These are phyloP conservation scores for Heliconius ethilla DNA, from an alignment of 2,888 invertebrate genomes.

Conservation along the genomic window DNA sequence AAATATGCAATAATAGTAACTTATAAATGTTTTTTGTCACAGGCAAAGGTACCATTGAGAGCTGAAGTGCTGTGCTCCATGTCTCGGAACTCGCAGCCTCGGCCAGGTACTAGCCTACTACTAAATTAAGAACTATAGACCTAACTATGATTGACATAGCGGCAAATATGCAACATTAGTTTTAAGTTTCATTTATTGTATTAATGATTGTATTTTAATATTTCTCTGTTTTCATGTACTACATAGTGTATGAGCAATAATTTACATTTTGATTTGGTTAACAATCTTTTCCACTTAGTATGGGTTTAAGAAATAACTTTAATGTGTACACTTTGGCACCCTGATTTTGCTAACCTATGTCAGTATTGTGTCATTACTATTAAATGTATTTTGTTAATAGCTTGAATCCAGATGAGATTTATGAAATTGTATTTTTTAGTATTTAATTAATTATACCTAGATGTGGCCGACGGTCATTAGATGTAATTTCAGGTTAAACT, in stretches of 20 bases:
- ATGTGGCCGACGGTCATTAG: slow-evolving; percentile 59
- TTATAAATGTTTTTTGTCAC: slow-evolving; percentile 43
- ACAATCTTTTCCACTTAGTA: slow-evolving; percentile 19
- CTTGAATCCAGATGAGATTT: slow-evolving; percentile 31
- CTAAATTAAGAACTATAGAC: slow-evolving; percentile 66
- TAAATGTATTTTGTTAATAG: slow-evolving; percentile 14
- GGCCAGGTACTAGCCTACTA: slow-evolving; percentile 74
- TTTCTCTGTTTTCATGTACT: slow-evolving; percentile 42
- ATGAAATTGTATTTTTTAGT: slow-evolving; percentile 42
- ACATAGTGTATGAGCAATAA: slow-evolving; percentile 34
- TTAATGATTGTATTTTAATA: slow-evolving; percentile 38
- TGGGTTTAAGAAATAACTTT: slow-evolving; percentile 7
- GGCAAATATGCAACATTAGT: slow-evolving; percentile 70
- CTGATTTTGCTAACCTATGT: slow-evolving; percentile 13
- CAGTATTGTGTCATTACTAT: slow-evolving; percentile 18
- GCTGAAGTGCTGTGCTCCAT: slow-evolving; percentile 69
- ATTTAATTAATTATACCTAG: slow-evolving; percentile 59
- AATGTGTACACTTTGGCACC: slow-evolving; percentile 7
- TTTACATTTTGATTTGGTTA: slow-evolving; percentile 9
- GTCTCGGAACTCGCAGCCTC: slow-evolving; percentile 58
- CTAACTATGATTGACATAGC: slow-evolving; percentile 77
- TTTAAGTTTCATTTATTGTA: slow-evolving; percentile 49
- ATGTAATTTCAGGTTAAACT: slow-evolving; percentile 71
- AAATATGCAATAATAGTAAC: too few relatives aligned
- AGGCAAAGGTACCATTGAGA: slow-evolving; percentile 68